These are phyloP conservation scores for Laupala kohalensis DNA, from an alignment of 1,140 invertebrate genomes.

Conservation along the genomic window DNA sequence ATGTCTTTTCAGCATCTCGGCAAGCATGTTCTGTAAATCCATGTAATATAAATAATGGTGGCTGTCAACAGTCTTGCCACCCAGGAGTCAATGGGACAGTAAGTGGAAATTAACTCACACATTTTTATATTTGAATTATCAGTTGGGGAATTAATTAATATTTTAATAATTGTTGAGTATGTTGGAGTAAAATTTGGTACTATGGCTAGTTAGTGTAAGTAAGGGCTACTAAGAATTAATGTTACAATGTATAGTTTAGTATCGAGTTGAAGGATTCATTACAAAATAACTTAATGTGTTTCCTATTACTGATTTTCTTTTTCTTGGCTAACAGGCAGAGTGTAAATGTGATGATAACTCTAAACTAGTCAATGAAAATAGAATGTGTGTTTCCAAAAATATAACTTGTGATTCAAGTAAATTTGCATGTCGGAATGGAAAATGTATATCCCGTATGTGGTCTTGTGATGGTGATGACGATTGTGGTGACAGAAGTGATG, in stretches of 20 bases:
- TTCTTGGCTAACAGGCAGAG: slow-evolving; percentile 39
- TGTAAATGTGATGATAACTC: slow-evolving; percentile 75
- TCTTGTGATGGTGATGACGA: slow-evolving; percentile 93
- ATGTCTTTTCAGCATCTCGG: slow-evolving; percentile 65
- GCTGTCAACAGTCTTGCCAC: slow-evolving; percentile 90
- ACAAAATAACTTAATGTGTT: too few relatives aligned
- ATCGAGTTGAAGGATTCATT: too few relatives aligned
- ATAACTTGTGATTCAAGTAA: slow-evolving; percentile 77
- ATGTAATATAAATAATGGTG: slow-evolving; percentile 86
- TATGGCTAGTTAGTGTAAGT: too few relatives aligned
- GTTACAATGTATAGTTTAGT: too few relatives aligned
- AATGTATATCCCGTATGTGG: slow-evolving; percentile 92
- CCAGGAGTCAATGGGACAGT: slow-evolving; percentile 65
- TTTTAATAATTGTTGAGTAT: too few relatives aligned
- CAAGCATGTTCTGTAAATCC: slow-evolving; percentile 75
- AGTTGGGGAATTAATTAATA: too few relatives aligned
- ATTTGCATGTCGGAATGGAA: slow-evolving; percentile 87
- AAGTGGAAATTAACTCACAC: too few relatives aligned
- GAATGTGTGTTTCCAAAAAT: slow-evolving; percentile 81
- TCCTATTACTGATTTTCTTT: too few relatives aligned
- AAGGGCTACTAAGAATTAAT: too few relatives aligned
- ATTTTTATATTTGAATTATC: too few relatives aligned
- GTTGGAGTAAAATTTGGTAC: too few relatives aligned
- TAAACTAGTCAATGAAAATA: slow-evolving; percentile 80
- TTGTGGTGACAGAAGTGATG: slow-evolving; percentile 88